phyloP scores from a whole-genome alignment of 2,888 invertebrate species.

The Spatulosminthurus flaviceps region DNA sequence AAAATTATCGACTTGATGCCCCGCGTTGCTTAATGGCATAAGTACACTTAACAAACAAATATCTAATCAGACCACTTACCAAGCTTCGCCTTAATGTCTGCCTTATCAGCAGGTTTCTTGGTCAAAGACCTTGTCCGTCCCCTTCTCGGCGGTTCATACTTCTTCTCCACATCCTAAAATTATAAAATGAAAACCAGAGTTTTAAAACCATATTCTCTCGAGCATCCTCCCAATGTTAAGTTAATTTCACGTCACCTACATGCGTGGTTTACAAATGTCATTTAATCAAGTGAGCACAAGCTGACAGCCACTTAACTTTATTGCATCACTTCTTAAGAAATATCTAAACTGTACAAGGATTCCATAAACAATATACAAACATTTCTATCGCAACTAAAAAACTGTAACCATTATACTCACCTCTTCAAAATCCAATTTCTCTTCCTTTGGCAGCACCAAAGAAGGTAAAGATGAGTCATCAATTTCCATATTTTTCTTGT shows the following conservation, averaged over 20 bases:
- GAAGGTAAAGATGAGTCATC: constrained; percentile 54
- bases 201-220: no score
- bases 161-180: constrained; percentile 52
- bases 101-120: constrained; percentile 84
- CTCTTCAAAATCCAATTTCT: constrained; percentile 60
- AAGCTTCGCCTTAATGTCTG: constrained; percentile 93
- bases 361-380: no score
- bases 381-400: neutral
- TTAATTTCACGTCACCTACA: no score
- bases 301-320: no score
- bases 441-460: constrained; percentile 57
- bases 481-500: constrained; percentile 53
- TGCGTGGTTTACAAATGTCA: no score
- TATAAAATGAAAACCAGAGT: neutral
- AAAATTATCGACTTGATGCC: neutral
- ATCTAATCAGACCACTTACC: no score
- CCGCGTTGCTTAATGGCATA: no score
- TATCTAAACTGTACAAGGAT: no score
- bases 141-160: constrained; percentile 87
- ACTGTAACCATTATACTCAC: constrained; percentile 44
- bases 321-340: no score
- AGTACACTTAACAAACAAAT: no score
- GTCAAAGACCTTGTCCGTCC: constrained; percentile 77
- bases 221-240: no score
- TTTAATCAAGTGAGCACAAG: no score